phyloP scores from a whole-genome alignment of 2,797 vertebrate genomes.

The Moxostoma hubbsi region DNA sequence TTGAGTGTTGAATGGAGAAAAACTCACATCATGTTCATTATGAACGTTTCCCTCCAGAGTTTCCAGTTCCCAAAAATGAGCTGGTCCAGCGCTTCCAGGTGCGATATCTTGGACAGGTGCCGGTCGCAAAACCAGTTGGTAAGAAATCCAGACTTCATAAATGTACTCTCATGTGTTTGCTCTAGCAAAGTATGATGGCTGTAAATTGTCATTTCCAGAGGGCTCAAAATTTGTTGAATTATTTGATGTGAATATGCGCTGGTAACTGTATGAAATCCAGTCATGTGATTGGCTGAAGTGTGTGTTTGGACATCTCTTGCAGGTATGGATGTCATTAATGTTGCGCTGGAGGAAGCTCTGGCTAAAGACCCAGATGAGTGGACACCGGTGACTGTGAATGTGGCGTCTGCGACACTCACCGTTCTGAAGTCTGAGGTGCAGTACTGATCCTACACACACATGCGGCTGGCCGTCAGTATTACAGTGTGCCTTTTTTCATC shows the following conservation, averaged over 20 bases:
- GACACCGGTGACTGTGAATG: conserved; percentile 89
- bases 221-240: neutral
- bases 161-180: neutral
- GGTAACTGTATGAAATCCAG: neutral
- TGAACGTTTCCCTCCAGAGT: conserved; percentile 76
- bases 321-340: conserved; percentile 91
- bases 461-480: no score
- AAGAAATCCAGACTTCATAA: conserved; percentile 61
- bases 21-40: neutral
- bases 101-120: conserved; percentile 86
- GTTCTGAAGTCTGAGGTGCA: conserved; percentile 86
- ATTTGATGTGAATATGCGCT: no score
- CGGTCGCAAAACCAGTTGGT: conserved; percentile 90
- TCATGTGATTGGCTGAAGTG: neutral
- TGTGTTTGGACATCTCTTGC: conserved; percentile 20
- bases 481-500: no score
- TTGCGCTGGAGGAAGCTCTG: conserved; percentile 79
- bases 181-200: no score
- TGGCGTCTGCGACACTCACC: conserved; percentile 92
- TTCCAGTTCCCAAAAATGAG: conserved; percentile 93
- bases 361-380: conserved; percentile 79
- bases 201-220: neutral
- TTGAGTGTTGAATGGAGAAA: no score
- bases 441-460: neutral
- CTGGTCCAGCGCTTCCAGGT: conserved; percentile 92